Conservation (phyloP, 2,797 vertebrate species). For the Malurus leucopterus region DNA sequence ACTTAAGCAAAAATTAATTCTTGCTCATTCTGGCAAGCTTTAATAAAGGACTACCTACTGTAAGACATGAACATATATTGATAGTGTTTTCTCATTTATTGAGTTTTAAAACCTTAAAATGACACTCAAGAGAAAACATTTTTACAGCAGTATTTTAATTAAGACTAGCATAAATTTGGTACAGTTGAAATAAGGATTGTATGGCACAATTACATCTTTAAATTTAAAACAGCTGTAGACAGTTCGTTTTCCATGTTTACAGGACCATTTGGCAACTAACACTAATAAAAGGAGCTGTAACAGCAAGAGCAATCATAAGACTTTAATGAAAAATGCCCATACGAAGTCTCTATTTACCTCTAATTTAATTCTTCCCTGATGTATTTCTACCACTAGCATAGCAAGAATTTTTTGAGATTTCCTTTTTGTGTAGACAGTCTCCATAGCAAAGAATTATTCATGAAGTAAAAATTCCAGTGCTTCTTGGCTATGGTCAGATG, state of each 20-base stretch:
- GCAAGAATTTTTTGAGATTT: constrained; percentile 68
- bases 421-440: constrained; percentile 73
- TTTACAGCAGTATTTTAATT: not conserved
- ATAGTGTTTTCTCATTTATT: not conserved
- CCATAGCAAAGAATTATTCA: constrained; percentile 73
- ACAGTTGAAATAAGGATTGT: not conserved
- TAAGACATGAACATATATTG: not conserved
- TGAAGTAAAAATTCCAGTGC: constrained; percentile 66
- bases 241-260: not conserved
- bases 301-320: not conserved
- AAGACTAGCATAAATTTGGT: not conserved
- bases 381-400: constrained; percentile 30
- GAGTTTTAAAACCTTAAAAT: not conserved
- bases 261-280: not conserved
- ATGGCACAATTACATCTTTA: not conserved
- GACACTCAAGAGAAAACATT: not conserved
- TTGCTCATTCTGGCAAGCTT: not conserved
- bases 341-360: not conserved
- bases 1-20: not conserved
- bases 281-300: not conserved
- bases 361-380: not conserved
- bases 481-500: constrained; percentile 41
- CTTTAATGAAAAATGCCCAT: not conserved
- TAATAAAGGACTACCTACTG: not conserved
- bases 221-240: not conserved